Evolutionary conservation across 2,113 vertebrate species (phyloP).

Genomic region (Nycticorax nycticorax): DNA sequence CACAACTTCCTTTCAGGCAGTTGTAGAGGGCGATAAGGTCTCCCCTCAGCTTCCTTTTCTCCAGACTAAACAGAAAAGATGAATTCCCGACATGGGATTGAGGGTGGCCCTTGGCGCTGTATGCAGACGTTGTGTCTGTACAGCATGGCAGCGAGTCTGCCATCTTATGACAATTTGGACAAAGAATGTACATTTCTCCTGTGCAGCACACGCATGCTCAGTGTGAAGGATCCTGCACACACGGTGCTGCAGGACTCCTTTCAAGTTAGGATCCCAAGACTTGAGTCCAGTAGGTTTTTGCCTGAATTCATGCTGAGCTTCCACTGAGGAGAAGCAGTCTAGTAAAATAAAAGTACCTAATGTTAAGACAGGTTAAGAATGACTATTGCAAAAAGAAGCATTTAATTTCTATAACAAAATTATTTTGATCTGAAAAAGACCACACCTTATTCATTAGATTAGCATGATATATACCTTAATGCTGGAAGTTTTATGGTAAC

Average conservation of each 20-base stretch:
- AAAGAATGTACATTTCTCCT: background rate
- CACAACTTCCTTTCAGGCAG: no score
- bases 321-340: background rate
- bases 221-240: rapidly evolving
- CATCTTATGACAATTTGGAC: rapidly evolving
- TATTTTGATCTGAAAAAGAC: background rate
- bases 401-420: background rate
- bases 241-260: background rate
- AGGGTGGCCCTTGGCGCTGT: no score
- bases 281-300: background rate
- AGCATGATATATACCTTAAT: background rate
- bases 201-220: rapidly evolving
- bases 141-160: background rate
- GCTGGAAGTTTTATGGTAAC: background rate
- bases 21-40: no score
- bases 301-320: background rate
- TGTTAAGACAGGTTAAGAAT: background rate
- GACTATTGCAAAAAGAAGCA: background rate
- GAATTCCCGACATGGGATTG: background rate
- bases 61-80: background rate
- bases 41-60: no score
- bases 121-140: background rate
- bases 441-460: background rate
- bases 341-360: background rate
- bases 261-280: background rate